These are phyloP conservation scores for Epinotia ramella DNA, from an alignment of 2,888 invertebrate genomes.

Conservation along the genomic window DNA sequence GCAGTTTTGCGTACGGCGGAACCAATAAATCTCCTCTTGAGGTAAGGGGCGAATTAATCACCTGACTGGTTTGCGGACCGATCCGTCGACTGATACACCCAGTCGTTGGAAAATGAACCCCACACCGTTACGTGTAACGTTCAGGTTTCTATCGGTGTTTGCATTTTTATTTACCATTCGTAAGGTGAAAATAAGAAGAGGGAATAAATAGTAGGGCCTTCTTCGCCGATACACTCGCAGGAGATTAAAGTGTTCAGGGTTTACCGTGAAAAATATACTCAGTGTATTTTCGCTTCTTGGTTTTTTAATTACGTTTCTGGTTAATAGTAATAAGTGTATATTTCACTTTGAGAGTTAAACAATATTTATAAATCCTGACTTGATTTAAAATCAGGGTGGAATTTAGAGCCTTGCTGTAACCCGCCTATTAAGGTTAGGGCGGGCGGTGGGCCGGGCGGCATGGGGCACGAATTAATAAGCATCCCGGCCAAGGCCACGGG, in stretches of 20 bases:
- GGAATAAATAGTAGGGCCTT: constrained; percentile 79
- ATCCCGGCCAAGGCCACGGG: constrained; percentile 78
- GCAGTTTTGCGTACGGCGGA: constrained; percentile 84
- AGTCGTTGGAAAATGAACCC: constrained; percentile 60
- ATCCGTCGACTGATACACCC: constrained; percentile 62
- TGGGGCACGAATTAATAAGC: constrained; percentile 81
- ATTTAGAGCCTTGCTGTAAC: constrained; percentile 78
- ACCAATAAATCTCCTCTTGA: constrained; percentile 84
- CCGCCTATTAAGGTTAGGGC: constrained; percentile 77
- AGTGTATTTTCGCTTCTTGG: constrained; percentile 52
- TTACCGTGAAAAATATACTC: constrained; percentile 73
- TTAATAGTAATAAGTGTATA: neutral
- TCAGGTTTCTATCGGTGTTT: constrained; percentile 56
- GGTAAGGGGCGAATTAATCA: constrained; percentile 85
- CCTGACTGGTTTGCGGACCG: constrained; percentile 74
- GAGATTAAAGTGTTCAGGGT: constrained; percentile 82
- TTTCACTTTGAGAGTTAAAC: neutral
- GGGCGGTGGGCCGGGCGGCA: constrained; percentile 67
- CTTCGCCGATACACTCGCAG: constrained; percentile 77
- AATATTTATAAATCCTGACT: constrained; percentile 58
- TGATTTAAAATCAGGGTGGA: constrained; percentile 71
- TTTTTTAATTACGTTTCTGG: neutral
- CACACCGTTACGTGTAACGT: constrained; percentile 56
- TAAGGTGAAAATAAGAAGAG: constrained; percentile 83
- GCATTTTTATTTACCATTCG: constrained; percentile 72